Conservation (phyloP, 2,888 invertebrate genomes). For the Bombylius major region DNA sequence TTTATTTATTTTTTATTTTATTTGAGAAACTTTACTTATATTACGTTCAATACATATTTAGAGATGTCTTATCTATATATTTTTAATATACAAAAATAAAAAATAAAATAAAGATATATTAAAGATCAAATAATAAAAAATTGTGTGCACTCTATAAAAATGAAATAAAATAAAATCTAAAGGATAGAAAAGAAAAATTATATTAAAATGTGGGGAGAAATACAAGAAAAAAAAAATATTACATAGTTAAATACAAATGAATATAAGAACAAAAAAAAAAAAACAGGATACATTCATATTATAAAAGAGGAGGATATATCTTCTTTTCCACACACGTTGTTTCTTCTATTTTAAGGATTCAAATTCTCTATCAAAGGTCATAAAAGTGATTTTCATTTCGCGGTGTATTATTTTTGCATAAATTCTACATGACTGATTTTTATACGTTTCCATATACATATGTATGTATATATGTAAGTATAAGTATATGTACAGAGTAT, state of each 20-base stretch:
- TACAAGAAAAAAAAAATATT: not conserved
- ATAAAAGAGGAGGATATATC: no score
- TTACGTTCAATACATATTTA: no score
- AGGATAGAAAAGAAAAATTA: not conserved
- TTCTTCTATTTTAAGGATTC: no score
- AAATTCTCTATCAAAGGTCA: not conserved
- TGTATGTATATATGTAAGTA: not conserved
- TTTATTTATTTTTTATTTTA: no score
- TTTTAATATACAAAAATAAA: no score
- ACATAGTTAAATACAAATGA: no score
- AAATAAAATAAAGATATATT: constrained; percentile 3
- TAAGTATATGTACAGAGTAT: not conserved
- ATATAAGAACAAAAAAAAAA: no score
- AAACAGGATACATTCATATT: no score
- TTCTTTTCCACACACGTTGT: not conserved
- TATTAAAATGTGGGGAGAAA: not conserved
- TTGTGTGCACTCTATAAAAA: constrained; percentile 8
- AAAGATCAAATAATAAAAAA: constrained; percentile 7
- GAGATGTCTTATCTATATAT: no score
- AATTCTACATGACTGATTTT: constrained; percentile 15
- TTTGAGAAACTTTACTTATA: no score
- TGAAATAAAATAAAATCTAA: constrained; percentile 1
- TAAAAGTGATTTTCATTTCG: constrained; percentile 13
- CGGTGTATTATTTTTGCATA: constrained; percentile 16
- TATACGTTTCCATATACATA: not conserved